These are phyloP conservation scores for Anas bahamensis DNA, from an alignment of 2,797 vertebrate genomes.

Conservation along the genomic window DNA sequence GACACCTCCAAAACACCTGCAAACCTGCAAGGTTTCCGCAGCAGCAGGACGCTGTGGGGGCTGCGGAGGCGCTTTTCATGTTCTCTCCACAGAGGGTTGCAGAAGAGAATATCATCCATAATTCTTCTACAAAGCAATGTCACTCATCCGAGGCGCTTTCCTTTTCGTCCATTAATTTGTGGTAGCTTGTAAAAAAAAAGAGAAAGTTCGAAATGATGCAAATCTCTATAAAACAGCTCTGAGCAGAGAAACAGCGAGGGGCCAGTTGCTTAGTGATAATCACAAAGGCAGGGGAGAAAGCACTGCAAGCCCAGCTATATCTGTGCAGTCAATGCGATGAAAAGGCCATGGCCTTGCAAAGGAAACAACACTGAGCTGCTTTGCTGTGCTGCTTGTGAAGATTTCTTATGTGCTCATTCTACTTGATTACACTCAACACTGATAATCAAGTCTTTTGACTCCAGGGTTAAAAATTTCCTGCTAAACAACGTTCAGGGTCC, in stretches of 20 bases:
- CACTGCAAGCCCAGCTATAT: not conserved
- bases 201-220: not conserved
- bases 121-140: constrained; percentile 21
- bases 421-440: not conserved
- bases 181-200: not conserved
- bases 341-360: constrained; percentile 6
- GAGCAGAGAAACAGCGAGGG: constrained; percentile 6
- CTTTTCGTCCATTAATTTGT: constrained; percentile 12
- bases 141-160: not conserved
- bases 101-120: constrained; percentile 3
- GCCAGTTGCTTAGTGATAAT: constrained; percentile 46
- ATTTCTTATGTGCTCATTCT: not conserved
- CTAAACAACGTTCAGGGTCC: not conserved
- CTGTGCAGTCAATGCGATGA: not conserved
- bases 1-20: not conserved
- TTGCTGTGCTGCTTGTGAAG: constrained; percentile 15
- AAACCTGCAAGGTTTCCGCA: not conserved
- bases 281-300: constrained; percentile 29
- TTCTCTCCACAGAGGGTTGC: not conserved
- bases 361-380: not conserved
- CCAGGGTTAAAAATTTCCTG: not conserved
- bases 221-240: constrained; percentile 16
- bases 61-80: not conserved
- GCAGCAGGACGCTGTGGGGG: not conserved
- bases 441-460: not conserved